Percentiles rank a stretch among this genome's conserved stretches.
These are phyloP conservation scores for Pterostichus niger DNA, from an alignment of 2,888 invertebrate genomes.

Conservation along the genomic window DNA sequence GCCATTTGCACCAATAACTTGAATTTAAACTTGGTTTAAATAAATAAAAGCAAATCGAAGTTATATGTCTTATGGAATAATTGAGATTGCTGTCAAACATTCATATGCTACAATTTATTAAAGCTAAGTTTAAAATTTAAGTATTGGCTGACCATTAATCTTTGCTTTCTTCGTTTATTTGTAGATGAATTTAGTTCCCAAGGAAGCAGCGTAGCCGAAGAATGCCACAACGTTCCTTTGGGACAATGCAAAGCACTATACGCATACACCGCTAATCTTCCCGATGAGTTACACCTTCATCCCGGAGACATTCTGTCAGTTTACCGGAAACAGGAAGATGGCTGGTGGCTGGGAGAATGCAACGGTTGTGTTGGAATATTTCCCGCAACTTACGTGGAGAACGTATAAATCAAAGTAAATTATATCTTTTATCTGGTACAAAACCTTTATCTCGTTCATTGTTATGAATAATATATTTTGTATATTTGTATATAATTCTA, in stretches of 20 bases:
- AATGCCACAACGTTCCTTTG: slow-evolving; percentile 78
- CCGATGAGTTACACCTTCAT: slow-evolving; percentile 87
- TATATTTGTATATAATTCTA: slow-evolving; percentile 63
- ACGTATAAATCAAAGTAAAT: slow-evolving; percentile 76
- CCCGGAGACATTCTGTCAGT: slow-evolving; percentile 92
- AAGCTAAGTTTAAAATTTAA: no score
- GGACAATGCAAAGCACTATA: slow-evolving; percentile 92
- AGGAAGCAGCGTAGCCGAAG: slow-evolving; percentile 79
- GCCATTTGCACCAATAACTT: no score
- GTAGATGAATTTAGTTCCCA: slow-evolving; percentile 90
- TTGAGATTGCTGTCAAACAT: no score
- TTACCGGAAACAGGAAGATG: slow-evolving; percentile 94
- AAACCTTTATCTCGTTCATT: slow-evolving; percentile 38
- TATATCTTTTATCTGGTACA: slow-evolving; percentile 49
- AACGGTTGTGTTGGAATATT: slow-evolving; percentile 93
- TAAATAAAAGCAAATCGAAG: no score
- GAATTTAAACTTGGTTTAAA: no score
- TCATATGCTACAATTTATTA: no score
- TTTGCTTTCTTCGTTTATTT: slow-evolving; percentile 69
- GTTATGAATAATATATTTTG: slow-evolving; percentile 54
- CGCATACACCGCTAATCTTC: slow-evolving; percentile 91
- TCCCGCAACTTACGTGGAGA: slow-evolving; percentile 96
- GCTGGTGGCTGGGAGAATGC: slow-evolving; percentile 96
- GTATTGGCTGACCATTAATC: no score
- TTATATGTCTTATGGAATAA: no score